Evolutionary conservation across 2,888 invertebrate genomes (phyloP), one percentile per base, ranked within the genome.

Genomic region (Gymnoscelis rufifasciata): DNA sequence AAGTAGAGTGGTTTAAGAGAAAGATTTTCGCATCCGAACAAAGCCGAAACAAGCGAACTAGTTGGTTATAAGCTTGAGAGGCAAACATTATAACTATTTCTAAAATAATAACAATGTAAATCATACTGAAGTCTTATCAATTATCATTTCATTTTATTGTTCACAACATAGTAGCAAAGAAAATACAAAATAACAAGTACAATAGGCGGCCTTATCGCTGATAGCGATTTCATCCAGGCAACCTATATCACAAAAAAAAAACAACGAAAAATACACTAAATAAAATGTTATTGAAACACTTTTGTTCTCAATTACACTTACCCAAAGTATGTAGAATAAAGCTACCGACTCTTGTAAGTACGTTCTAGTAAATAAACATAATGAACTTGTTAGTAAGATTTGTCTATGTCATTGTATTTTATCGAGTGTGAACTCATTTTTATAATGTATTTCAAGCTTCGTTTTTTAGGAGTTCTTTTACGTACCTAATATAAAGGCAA

Each of bases 351-450:
- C 19, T 26, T 33, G 28, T 38, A 26, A 26, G 19, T 38, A 38
- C 26, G 31, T 26, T 13, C 8, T 28, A 27, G 31, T 33, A 31
- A 2, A 31, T 31, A 26, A 26, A 31, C 23, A 31, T 1, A 23
- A 29, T 24, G 28, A n/a, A 38, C 14, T 26, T 5, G 26, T 38
- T 38, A 44, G 31, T 31, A 11, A 31, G 23, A 8, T 47, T 23
- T 29, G 11, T 36, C 23, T 39, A 2, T 19, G 19, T 19, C 19
- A 19, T 19, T 19, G 19, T 19, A 29, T 23, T 35, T 44, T 27
- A 39, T 33, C 7, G 27, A 7, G 11, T 33, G 39, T 45, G 23
- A 39, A 35, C 7, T 24, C 24, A 45, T 38, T 26, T 15, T 38
- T 12, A 38, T 19, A 11, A 31, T 8, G 3, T 15, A 27, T 12